A percentile compares a stretch with the other conserved stretches of the same genome.
These are phyloP conservation scores for Centropus bengalensis DNA, from an alignment of 2,113 vertebrate species.

Conservation along the genomic window DNA sequence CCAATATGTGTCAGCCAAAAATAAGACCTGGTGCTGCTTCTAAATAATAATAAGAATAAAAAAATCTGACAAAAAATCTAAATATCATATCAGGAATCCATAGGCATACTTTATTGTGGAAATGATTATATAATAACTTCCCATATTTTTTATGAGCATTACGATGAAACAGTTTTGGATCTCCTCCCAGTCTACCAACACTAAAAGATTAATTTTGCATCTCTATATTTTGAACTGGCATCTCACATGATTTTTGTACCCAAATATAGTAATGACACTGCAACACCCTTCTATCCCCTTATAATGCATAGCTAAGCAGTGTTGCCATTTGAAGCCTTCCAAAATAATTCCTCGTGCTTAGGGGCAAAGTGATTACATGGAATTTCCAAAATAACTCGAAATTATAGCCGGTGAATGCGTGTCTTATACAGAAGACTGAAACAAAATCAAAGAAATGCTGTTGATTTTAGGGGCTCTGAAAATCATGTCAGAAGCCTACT, in stretches of 20 bases:
- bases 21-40: not conserved
- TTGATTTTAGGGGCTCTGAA: constrained; percentile 14
- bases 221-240: not conserved
- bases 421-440: constrained; percentile 31
- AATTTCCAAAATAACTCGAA: not conserved
- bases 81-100: not conserved
- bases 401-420: not conserved
- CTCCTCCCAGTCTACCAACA: not conserved
- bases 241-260: not conserved
- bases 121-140: constrained; percentile 31
- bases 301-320: not conserved
- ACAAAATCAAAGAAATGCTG: constrained; percentile 42
- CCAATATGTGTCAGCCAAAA: not conserved
- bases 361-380: not conserved
- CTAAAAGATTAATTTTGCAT: constrained; percentile 5
- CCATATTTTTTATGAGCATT: constrained; percentile 15
- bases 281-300: not conserved
- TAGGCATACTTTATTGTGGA: not conserved
- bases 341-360: not conserved
- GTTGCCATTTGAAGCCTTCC: not conserved
- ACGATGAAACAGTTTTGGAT: constrained; percentile 30
- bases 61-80: not conserved
- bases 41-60: not conserved
- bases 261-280: not conserved
- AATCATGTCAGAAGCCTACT: not conserved